Base-by-base conservation (phyloP, 2,113 vertebrate species). In the Eonycteris spelaea region DNA sequence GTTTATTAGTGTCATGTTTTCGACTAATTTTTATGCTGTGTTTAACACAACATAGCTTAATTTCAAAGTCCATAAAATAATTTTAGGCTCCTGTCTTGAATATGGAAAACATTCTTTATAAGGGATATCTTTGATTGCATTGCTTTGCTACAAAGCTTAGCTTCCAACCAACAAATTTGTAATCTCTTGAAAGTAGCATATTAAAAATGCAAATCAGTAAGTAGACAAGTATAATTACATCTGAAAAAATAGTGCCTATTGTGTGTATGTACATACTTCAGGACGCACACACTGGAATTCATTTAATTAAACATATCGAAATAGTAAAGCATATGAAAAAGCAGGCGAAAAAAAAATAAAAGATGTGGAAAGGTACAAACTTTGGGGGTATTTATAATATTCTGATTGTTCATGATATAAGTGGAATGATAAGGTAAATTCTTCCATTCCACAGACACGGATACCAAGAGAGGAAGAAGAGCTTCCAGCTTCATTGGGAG, bases 121-220 rank as follows among this genome's bases (percentile, higher is more conserved):
- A 90, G 15, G 26, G 28, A 55, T 51, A 13, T 78, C 33, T 92
- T 61, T 89, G 22, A 77, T 45, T 87, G 7, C 6, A 77, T 51
- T 57, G 30, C 12, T 86, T 63, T 85, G 13, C 68, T 82, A 68
- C 90, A 24, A 82, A 84, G 51, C 38, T 53, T 77, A 96, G 14
- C 13, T 74, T 90, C 12, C 35, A 79, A 68, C 22, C n/a, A 48
- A 94, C 30, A 95, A 92, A 86, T 93, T 61, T 90, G 16, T 91
- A 43, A 63, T 89, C 26, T 86, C n/a, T 91, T 86, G 4, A 92
- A 96, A 86, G 86, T 2, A 63, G 33, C 21, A 73, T n/a, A 33
- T 95, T 86, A 43, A 68, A 91, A 79, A 75, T 35, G 14, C 85
- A 14, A 3, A 51, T 82, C 11, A 96, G 55, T 40, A 35, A 51